Evolutionary conservation across 2,888 invertebrate species (phyloP), one percentile per base, ranked within the genome.

Genomic region (Helicoverpa assulta): DNA sequence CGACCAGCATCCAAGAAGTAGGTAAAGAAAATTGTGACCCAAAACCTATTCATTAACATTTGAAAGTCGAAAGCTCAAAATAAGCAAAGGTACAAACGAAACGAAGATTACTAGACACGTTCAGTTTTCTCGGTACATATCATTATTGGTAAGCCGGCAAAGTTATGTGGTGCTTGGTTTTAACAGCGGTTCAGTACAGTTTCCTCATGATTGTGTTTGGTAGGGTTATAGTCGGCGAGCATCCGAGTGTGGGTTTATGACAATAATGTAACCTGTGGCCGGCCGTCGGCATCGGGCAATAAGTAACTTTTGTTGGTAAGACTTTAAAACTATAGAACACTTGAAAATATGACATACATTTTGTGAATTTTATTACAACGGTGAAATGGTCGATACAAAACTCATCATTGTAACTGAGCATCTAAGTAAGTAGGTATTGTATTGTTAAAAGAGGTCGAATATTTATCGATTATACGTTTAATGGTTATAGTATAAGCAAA

Each of bases 221-320:
- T 77, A 86, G 91, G 86, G 61, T 91, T 85, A 88, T 81, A 88
- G 83, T 76, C 84, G 80, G 85, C 78, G 86, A 81, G 83, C 81
- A 86, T 82, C 84, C 68, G 62, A 85, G 86, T 82, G 87, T 86
- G 83, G 84, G 85, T 85, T 85, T 85, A 88, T 87, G 89, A 87
- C 91, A 92, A 91, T 89, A 82, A 91, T 91, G 91, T 92, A 91
- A 90, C 91, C 91, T 92, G 90, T 86, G 89, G 86, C 81, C 88
- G 87, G 89, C 89, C 90, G 89, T 85, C 86, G 90, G 91, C 90
- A 88, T 90, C 90, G 80, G 80, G 89, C 89, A 91, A 90, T 93
- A 92, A 90, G 86, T 92, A 88, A 92, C 89, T 91, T 92, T 92
- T 93, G 92, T 92, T 92, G 90, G 90, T 90, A 90, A 91, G 89